Base-by-base conservation (phyloP, 2,888 invertebrate genomes). In the Tiphia femorata region DNA sequence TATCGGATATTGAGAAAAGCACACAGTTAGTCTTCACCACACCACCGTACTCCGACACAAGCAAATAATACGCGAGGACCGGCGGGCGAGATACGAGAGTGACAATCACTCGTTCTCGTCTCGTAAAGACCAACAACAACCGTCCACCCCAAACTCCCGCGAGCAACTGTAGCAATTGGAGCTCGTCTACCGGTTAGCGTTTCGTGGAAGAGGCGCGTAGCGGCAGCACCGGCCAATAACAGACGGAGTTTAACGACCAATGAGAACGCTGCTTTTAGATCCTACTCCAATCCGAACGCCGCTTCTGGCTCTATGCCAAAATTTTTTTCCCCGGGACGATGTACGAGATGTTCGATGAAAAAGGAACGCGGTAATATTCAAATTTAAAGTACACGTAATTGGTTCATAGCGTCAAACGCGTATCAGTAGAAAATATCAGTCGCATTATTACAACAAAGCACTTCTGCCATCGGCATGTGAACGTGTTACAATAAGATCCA, bases 51-150 rank as follows among this genome's bases (percentile, higher is more conserved):
- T 37, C 16, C 19, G 17, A 19, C 16, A 37, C 20, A 16, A 19
- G 20, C 20, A 37, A 37, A 37, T 19, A 17, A 37, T 37, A 37
- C 17, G 17, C 37, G 37, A 37, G 37, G 19, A 16, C 37, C 37
- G 37, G 37, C 20, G 20, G 20, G 20, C 37, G 37, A 19, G 37
- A 37, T 37, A 37, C 37, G 37, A n/a, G n/a, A n/a, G n/a, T n/a
- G n/a, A n/a, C n/a, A n/a, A n/a, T n/a, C n/a, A n/a, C n/a, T n/a
- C n/a, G n/a, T n/a, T n/a, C n/a, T n/a, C n/a, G n/a, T n/a, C 20
- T 3, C 37, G 17, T 19, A 37, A 37, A 37, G 20, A 37, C 37
- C 20, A 4, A n/a, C 37, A 27, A 19, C 17, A 19, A 6, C 19
- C 17, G 20, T 19, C 7, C 8, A 8, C 10, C 17, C 37, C 20